phyloP scores from a whole-genome alignment of 2,888 invertebrate species.

The Brachylomia viminalis region DNA sequence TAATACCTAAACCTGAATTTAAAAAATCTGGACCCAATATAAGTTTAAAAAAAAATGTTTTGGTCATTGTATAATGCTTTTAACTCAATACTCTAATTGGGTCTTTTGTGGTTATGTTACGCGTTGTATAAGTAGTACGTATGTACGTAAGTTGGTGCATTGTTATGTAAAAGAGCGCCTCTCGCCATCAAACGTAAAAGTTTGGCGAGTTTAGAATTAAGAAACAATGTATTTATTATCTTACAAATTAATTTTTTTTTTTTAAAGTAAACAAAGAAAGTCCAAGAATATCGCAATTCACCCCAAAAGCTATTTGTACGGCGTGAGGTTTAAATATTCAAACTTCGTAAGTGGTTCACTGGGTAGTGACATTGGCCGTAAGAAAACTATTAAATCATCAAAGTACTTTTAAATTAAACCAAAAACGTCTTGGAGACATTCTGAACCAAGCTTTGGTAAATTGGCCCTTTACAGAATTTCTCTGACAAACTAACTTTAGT shows the following conservation, averaged over 20 bases:
- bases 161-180: too few relatives aligned
- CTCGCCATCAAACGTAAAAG: too few relatives aligned
- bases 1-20: not conserved
- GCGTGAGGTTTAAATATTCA: constrained; percentile 64
- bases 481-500: constrained; percentile 79
- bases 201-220: too few relatives aligned
- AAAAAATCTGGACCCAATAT: constrained; percentile 9
- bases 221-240: too few relatives aligned
- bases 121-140: too few relatives aligned
- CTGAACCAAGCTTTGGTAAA: constrained; percentile 72
- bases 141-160: too few relatives aligned
- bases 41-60: too few relatives aligned
- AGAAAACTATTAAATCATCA: constrained; percentile 65
- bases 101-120: too few relatives aligned
- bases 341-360: constrained; percentile 63
- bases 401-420: constrained; percentile 63
- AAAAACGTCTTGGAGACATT: constrained; percentile 69
- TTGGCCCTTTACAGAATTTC: constrained; percentile 76
- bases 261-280: too few relatives aligned
- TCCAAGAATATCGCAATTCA: constrained; percentile 45
- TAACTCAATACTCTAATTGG: too few relatives aligned
- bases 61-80: too few relatives aligned
- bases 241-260: too few relatives aligned
- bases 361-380: constrained; percentile 60
- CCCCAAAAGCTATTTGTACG: constrained; percentile 57